phyloP scores from a whole-genome alignment of 2,797 vertebrate genomes.

The Triplophysa bombifrons region DNA sequence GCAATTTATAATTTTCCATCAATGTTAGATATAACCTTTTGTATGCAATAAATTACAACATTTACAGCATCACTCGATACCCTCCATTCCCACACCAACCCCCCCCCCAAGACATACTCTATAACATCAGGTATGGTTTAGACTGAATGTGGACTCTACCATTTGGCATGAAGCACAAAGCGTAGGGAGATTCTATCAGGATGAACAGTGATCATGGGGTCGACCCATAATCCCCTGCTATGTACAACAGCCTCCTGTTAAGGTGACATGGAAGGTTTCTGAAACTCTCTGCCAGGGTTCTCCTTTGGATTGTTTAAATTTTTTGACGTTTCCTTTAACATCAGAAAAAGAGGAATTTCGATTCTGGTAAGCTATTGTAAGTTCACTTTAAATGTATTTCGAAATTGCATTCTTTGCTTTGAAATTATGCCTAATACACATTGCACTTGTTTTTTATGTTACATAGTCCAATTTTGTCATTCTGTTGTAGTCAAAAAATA shows the following conservation, averaged over 20 bases:
- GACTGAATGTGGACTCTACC: constrained; percentile 68
- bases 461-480: neutral
- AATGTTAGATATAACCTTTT: neutral
- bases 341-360: constrained; percentile 56
- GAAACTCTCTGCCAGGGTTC: constrained; percentile 67
- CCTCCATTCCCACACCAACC: neutral
- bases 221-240: constrained; percentile 83
- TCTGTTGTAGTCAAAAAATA: neutral
- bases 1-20: neutral
- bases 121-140: neutral
- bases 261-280: constrained; percentile 73
- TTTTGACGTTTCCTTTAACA: constrained; percentile 26
- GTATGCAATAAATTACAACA: neutral
- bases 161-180: constrained; percentile 52
- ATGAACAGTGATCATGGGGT: constrained; percentile 76
- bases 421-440: neutral
- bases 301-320: constrained; percentile 42
- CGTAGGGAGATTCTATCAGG: constrained; percentile 58
- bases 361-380: constrained; percentile 74
- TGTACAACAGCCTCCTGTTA: constrained; percentile 74
- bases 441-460: too few relatives aligned
- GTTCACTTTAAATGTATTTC: constrained; percentile 21
- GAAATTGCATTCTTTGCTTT: neutral
- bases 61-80: neutral
- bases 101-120: constrained; percentile 21